A percentile compares a stretch with the other conserved stretches of the same genome.
Evolutionary conservation across 2,113 vertebrate genomes (phyloP).

Genomic region (Cyanistes caeruleus): DNA sequence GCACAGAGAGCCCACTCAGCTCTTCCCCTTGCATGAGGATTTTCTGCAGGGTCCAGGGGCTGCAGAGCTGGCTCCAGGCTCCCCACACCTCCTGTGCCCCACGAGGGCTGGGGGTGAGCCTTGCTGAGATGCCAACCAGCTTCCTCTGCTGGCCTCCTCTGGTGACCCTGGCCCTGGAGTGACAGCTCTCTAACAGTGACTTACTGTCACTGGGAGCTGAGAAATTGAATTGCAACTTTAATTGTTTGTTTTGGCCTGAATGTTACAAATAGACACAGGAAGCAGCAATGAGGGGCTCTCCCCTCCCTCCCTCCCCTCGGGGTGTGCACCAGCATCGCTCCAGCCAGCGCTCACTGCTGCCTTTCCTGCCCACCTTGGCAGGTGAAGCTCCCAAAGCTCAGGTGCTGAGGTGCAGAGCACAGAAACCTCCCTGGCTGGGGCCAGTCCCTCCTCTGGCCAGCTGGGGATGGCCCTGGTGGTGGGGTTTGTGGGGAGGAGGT

Average conservation of each 20-base stretch:
- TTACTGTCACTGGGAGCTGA: not conserved
- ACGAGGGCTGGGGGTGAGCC: not conserved
- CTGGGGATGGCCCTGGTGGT: fast-evolving
- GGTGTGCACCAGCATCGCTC: fast-evolving
- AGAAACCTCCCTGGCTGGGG: not conserved
- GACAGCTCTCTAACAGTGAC: fast-evolving
- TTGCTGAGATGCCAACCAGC: not conserved
- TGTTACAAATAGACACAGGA: fast-evolving
- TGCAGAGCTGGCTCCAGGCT: not conserved
- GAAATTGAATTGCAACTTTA: not conserved
- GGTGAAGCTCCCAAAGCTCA: not conserved
- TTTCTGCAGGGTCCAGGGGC: not conserved
- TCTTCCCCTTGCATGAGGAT: not conserved
- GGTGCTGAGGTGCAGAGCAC: not conserved
- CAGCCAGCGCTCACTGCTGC: fast-evolving
- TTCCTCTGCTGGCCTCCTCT: not conserved
- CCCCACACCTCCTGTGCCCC: not conserved
- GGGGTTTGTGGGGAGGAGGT: not conserved
- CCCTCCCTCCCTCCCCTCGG: not conserved
- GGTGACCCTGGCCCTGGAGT: not conserved
- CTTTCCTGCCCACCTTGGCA: fast-evolving
- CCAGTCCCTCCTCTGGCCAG: not conserved
- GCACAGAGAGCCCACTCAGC: fast-evolving
- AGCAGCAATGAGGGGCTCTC: not conserved
- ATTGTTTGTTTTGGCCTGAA: not conserved